Conservation (phyloP, 1,140 invertebrate genomes). For the Orussus abietinus region DNA sequence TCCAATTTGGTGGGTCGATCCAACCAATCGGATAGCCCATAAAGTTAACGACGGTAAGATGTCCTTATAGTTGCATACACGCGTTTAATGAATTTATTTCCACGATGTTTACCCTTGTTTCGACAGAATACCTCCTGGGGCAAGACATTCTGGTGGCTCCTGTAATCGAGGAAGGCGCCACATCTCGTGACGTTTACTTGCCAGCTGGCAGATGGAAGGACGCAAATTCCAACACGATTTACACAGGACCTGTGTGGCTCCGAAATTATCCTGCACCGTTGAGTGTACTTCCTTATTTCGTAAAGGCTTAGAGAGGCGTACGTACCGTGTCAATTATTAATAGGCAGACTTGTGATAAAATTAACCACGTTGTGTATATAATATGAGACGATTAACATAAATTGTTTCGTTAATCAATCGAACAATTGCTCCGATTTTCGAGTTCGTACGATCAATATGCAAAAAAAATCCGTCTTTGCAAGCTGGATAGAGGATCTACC, state of each 20-base stretch:
- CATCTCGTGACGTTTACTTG: constrained; percentile 70
- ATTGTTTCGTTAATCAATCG: too few relatives aligned
- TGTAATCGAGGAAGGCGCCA: constrained; percentile 65
- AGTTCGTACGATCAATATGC: too few relatives aligned
- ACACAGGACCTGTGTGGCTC: constrained; percentile 64
- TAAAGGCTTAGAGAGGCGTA: too few relatives aligned
- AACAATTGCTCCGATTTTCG: too few relatives aligned
- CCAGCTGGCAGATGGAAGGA: constrained; percentile 69
- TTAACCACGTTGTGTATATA: too few relatives aligned
- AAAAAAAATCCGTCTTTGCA: too few relatives aligned
- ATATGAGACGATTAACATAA: too few relatives aligned
- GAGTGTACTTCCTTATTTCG: constrained; percentile 64
- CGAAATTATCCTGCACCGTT: constrained; percentile 65
- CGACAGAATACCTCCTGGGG: constrained; percentile 80
- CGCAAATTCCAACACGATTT: constrained; percentile 47
- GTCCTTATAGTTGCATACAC: constrained; percentile 10
- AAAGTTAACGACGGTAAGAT: constrained; percentile 63
- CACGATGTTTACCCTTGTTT: constrained; percentile 26
- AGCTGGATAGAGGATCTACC: too few relatives aligned
- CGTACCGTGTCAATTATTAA: too few relatives aligned
- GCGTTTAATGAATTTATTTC: constrained; percentile 11
- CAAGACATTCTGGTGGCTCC: constrained; percentile 83
- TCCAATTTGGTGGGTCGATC: constrained; percentile 91
- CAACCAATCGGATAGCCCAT: constrained; percentile 62
- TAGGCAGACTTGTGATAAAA: too few relatives aligned